Conservation (phyloP, 2,113 vertebrate genomes). For the Menura novaehollandiae region DNA sequence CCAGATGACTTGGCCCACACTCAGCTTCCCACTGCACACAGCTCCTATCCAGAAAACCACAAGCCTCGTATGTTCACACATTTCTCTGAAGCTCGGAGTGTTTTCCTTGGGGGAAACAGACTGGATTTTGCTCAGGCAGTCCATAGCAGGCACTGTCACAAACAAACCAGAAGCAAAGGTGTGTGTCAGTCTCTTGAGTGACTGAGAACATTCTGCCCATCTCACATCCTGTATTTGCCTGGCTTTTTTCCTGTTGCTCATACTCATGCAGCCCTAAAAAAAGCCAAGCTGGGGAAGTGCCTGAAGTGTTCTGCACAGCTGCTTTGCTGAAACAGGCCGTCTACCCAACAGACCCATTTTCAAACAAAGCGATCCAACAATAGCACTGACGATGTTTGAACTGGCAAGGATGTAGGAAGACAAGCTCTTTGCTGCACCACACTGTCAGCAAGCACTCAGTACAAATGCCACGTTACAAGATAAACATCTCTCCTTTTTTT, state of each 20-base stretch:
- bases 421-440: slow-evolving; percentile 33
- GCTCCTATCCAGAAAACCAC: background rate
- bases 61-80: background rate
- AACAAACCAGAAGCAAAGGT: background rate
- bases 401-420: slow-evolving; percentile 6
- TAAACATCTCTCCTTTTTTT: background rate
- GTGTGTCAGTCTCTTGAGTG: background rate
- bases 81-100: background rate
- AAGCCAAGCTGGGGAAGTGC: background rate
- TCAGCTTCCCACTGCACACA: background rate
- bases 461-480: slow-evolving; percentile 30
- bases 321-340: background rate
- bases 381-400: slow-evolving; percentile 49
- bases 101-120: background rate
- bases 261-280: background rate
- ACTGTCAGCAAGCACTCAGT: background rate
- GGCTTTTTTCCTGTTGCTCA: background rate
- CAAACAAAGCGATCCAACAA: slow-evolving; percentile 51
- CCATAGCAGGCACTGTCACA: background rate
- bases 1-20: background rate
- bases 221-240: background rate
- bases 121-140: background rate
- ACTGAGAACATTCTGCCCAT: background rate
- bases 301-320: background rate
- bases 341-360: slow-evolving; percentile 30